phyloP scores from a whole-genome alignment of 64 coral and sea anemone species.

The Anthopleura sola region DNA sequence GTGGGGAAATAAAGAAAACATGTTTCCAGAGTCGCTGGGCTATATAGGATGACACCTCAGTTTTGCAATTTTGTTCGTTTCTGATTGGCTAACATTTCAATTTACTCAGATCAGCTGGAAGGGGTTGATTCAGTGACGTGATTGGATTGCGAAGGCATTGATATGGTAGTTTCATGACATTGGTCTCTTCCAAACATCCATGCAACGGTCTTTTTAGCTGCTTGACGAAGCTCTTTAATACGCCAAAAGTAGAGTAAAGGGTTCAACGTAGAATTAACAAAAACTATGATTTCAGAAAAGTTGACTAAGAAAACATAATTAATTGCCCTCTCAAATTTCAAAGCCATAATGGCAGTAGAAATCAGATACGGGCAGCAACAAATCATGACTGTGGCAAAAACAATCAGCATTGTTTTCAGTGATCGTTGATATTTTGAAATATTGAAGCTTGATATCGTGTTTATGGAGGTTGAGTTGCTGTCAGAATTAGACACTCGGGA shows the following conservation, averaged over 20 bases:
- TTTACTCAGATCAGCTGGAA: too few species aligned
- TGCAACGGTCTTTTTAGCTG: not conserved
- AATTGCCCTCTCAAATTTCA: too few species aligned
- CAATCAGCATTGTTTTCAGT: not conserved
- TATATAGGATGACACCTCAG: too few species aligned
- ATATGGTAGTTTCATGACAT: not conserved
- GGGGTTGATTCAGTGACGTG: too few species aligned
- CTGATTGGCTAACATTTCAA: too few species aligned
- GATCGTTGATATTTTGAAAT: not conserved
- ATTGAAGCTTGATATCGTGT: not conserved
- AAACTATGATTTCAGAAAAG: constrained; percentile 1
- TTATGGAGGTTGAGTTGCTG: not conserved
- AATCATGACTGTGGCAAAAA: not conserved
- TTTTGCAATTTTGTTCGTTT: too few species aligned
- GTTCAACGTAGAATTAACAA: constrained; percentile 9
- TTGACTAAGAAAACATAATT: not conserved
- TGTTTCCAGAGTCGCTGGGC: too few species aligned
- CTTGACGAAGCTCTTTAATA: not conserved
- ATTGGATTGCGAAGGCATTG: not conserved
- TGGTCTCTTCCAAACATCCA: not conserved
- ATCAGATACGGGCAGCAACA: not conserved
- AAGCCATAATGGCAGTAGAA: not conserved
- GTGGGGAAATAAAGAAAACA: too few species aligned
- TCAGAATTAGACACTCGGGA: not conserved
- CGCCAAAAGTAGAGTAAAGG: constrained; percentile 24